Base-by-base conservation (phyloP, 2,797 vertebrate species). In the Cichlasoma orientale region DNA sequence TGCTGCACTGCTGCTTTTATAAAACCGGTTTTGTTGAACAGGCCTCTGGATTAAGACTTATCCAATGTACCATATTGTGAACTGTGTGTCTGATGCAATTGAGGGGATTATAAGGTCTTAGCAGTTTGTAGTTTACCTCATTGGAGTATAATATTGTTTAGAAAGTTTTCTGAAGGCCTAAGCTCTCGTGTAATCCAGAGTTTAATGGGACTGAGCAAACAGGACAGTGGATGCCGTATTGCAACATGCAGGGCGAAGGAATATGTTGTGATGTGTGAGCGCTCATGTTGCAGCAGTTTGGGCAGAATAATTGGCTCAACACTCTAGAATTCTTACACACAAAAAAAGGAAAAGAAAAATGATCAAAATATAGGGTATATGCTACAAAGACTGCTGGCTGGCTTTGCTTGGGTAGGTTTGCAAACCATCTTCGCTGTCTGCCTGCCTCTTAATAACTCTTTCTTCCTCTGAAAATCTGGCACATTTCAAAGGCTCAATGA, bases 401-500 rank as follows among this genome's bases (percentile, higher is more conserved):
- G 55, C 82, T 27, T 68, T 82, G 63, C 85, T 74, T 82, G 18
- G 19, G 81, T 27, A 75, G 76, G 76, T 74, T 84, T 74, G 68
- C 84, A 88, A 90, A 84, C 79, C 52, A 29, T 82, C 78, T 83
- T 87, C 82, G 38, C 78, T 79, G 72, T 79, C 72, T 75, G 44
- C 73, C 59, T 81, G 61, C 84, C 77, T 89, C 86, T 75, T 78
- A 92, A 90, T 89, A 82, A 85, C 54, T 82, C 87, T 89, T 90
- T 91, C 89, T 90, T 86, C 68, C 61, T 72, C 52, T 77, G 61
- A 72, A 84, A 82, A 82, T 86, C 86, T 90, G 92, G 86, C 86
- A 83, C 84, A 88, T 94, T 94, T 91, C 85, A 92, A 90, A 94
- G 88, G 81, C 89, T 89, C 86, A 69, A 52, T 86, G 86, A 88